These are phyloP conservation scores for Tolmerus cingulatus DNA, from an alignment of 2,888 invertebrate genomes.

Conservation along the genomic window DNA sequence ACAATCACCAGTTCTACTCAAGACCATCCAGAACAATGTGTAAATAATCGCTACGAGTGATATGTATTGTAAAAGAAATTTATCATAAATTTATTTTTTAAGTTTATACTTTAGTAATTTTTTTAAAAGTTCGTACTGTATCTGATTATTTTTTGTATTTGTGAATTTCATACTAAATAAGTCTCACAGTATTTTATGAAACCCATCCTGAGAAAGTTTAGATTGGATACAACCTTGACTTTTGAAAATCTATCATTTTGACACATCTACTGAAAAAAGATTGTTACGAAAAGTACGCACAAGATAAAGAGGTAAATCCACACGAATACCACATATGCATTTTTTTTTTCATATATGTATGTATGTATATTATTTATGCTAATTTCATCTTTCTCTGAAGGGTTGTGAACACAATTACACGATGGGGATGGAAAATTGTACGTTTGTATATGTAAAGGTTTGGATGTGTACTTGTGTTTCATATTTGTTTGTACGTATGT, in stretches of 20 bases:
- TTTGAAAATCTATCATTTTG: not conserved
- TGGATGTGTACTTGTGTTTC: not conserved
- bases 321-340: not conserved
- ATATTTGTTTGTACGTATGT: not conserved
- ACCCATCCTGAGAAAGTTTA: not conserved
- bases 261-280: not conserved
- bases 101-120: not conserved
- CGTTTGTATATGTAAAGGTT: not conserved
- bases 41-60: not conserved
- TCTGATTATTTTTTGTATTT: not conserved
- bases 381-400: not conserved
- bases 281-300: not conserved
- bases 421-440: not conserved
- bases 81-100: not conserved
- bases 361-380: not conserved
- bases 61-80: slow-evolving; percentile 5
- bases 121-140: not conserved
- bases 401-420: not conserved
- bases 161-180: not conserved
- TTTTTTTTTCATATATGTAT: not conserved
- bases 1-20: not conserved
- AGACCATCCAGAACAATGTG: not conserved
- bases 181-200: not conserved
- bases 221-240: not conserved
- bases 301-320: not conserved